These are phyloP conservation scores for Chrysolina americana DNA, from an alignment of 2,888 invertebrate genomes.

Conservation along the genomic window DNA sequence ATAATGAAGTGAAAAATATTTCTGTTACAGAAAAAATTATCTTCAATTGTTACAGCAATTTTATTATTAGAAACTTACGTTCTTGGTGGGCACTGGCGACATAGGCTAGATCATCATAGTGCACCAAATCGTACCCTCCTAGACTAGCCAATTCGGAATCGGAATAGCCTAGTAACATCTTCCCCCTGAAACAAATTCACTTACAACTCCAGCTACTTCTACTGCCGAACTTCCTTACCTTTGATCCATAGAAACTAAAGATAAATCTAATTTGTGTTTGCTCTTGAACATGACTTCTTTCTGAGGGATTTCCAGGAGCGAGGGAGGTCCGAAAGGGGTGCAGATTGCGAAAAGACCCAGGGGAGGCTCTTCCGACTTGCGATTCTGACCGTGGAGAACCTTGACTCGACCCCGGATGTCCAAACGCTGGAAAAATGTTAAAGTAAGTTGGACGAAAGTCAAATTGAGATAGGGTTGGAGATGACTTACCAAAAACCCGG, in stretches of 20 bases:
- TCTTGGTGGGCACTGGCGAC: constrained; percentile 99
- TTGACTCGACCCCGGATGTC: constrained; percentile 98
- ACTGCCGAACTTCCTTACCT: constrained; percentile 71
- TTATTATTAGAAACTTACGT: constrained; percentile 78
- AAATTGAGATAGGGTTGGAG: too few species aligned
- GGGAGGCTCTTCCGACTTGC: constrained; percentile 94
- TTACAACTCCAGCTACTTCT: background rate
- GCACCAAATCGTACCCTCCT: constrained; percentile 98
- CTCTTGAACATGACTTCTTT: constrained; percentile 99
- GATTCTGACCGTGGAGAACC: constrained; percentile 96
- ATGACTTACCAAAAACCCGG: constrained; percentile 93
- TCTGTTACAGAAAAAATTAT: background rate
- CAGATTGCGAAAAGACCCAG: constrained; percentile 97
- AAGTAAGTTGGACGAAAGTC: background rate
- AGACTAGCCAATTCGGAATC: constrained; percentile 92
- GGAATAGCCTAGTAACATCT: constrained; percentile 93
- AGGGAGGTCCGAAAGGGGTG: constrained; percentile 99
- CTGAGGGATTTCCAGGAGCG: constrained; percentile 95
- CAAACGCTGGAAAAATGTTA: constrained; percentile 80
- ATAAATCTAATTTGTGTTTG: constrained; percentile 98
- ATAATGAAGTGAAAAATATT: background rate
- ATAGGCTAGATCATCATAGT: constrained; percentile 97
- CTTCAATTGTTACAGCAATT: too few species aligned
- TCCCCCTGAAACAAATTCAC: constrained; percentile 79
- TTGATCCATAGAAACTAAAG: constrained; percentile 97